Conservation (phyloP, 2,888 invertebrate species). For the Lithophane leautieri region DNA sequence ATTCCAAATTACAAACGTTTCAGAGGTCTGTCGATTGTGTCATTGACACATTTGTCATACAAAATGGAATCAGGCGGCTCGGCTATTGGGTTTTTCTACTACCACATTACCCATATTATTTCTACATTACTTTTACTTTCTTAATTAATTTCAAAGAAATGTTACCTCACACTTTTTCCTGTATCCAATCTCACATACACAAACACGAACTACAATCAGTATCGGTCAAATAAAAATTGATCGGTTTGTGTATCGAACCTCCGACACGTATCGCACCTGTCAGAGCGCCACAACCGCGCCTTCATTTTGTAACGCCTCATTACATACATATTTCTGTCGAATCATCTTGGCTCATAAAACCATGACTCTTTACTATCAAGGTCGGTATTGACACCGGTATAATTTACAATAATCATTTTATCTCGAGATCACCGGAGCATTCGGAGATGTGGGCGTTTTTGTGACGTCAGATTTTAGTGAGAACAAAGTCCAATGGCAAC, state of each 20-base stretch:
- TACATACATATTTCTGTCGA: background rate
- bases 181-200: background rate
- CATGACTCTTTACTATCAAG: slow-evolving; percentile 17
- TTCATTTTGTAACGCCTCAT: background rate
- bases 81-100: background rate
- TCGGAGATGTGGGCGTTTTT: background rate
- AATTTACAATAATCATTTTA: background rate
- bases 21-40: background rate
- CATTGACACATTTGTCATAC: background rate
- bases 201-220: background rate
- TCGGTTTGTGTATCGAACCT: background rate
- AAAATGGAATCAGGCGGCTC: background rate
- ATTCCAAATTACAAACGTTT: background rate
- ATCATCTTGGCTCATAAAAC: slow-evolving; percentile 21
- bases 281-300: background rate
- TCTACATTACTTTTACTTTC: background rate
- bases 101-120: background rate
- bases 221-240: background rate
- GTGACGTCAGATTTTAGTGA: background rate
- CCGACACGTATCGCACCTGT: background rate
- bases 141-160: background rate
- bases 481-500: background rate
- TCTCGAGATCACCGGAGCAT: slow-evolving; percentile 2
- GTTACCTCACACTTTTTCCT: background rate
- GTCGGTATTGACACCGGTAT: slow-evolving; percentile 35